Base-by-base conservation (phyloP, 1,140 invertebrate species). In the Drosophila lacteicornis region DNA sequence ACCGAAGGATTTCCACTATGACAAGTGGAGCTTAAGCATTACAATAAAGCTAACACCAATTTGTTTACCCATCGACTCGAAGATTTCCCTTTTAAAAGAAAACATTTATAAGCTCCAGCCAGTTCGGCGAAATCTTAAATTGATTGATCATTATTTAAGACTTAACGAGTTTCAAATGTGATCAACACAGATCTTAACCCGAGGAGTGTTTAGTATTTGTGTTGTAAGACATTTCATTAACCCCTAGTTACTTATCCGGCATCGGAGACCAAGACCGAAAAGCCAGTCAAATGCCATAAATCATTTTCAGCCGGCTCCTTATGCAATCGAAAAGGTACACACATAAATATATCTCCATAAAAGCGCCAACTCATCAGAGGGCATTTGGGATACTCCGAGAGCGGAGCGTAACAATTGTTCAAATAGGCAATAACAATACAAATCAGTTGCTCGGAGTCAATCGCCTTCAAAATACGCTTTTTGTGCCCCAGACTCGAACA, bases 171-270 rank as follows among this genome's bases (percentile, higher is more conserved):
- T 76, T 60, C 63, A 56, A 77, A 77, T 77, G 51, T 49, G 56
- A 77, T 77, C 74, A 67, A 77, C 62, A 77, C 55, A 77, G 50
- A 68, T 59, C 49, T 42, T 77, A 65, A 67, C 65, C 65, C 70
- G 57, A 60, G 58, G 57, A 53, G 46, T 67, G 61, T 47, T 82
- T 75, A 87, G 58, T 71, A 53, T 66, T 53, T 50, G 59, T 81
- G 58, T 86, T 85, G 82, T 78, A 66, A 80, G 46, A 60, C 66
- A 76, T 84, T 84, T 85, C 81, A 79, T 85, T 85, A 85, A 88
- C 83, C 83, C 70, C 67, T 69, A 68, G 74, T 77, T 68, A 75
- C 73, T 60, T 60, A 61, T 68, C 51, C 63, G 65, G 63, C 65
- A 84, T 75, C 70, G 59, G 46, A 51, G 36, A 63, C 78, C 81